A percentile compares a stretch with the other conserved stretches of the same genome.
Evolutionary conservation across 2,888 invertebrate genomes (phyloP).

Genomic region (Chloromyia formosa): DNA sequence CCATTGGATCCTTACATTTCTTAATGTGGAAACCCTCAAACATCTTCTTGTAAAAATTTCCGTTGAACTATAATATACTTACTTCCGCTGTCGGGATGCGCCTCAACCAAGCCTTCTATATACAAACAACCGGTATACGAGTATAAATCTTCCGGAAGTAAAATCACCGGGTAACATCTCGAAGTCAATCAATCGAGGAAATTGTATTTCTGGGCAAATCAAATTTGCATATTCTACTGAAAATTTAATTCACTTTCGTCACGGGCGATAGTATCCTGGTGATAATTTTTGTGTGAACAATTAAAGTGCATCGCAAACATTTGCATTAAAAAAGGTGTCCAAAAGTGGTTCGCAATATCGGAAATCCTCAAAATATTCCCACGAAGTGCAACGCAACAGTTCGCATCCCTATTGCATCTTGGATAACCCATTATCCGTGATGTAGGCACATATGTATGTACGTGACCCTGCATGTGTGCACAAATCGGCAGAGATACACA

Average conservation of each 20-base stretch:
- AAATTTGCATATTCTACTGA: not conserved
- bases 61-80: too few species aligned
- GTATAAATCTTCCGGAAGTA: not conserved
- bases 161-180: not conserved
- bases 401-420: not conserved
- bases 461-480: too few species aligned
- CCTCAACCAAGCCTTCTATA: too few species aligned
- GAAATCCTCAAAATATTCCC: not conserved
- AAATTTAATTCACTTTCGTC: not conserved
- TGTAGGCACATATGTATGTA: too few species aligned
- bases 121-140: too few species aligned
- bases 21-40: too few species aligned
- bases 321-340: not conserved
- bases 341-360: not conserved
- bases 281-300: not conserved
- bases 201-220: not conserved
- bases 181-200: not conserved
- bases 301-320: not conserved
- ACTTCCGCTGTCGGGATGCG: too few species aligned
- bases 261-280: not conserved
- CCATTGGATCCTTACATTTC: too few species aligned
- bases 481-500: not conserved
- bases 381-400: constrained; percentile 1
- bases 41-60: too few species aligned
- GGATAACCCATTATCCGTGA: too few species aligned